Evolutionary conservation across 2,888 invertebrate species (phyloP).

Genomic region (Hetaerina titia): DNA sequence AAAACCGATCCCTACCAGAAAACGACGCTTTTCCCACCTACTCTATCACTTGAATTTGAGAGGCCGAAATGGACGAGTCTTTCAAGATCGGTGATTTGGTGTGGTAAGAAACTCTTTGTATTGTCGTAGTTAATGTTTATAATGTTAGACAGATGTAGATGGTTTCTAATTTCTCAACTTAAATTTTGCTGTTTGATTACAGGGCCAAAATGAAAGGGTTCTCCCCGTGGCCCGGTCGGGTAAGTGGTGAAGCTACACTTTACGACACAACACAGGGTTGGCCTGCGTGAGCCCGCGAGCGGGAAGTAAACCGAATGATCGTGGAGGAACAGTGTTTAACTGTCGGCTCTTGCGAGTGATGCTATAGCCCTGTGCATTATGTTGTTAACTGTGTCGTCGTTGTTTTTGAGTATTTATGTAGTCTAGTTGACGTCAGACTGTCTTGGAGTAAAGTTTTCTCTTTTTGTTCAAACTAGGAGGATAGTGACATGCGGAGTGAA

Average conservation of each 20-base stretch:
- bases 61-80: slow-evolving; percentile 78
- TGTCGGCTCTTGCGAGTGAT: neutral
- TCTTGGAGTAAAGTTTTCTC: neutral
- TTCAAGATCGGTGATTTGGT: slow-evolving; percentile 85
- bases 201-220: slow-evolving; percentile 99
- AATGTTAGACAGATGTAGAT: neutral
- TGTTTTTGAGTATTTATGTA: neutral
- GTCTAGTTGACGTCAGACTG: neutral
- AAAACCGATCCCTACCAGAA: slow-evolving; percentile 24
- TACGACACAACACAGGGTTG: slow-evolving; percentile 58
- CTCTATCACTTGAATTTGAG: slow-evolving; percentile 67
- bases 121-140: neutral
- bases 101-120: slow-evolving; percentile 80
- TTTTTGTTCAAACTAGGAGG: neutral
- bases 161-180: neutral
- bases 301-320: slow-evolving; percentile 60
- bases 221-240: slow-evolving; percentile 98
- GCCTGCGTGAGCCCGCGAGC: slow-evolving; percentile 67
- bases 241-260: slow-evolving; percentile 80
- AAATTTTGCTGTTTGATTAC: slow-evolving; percentile 77
- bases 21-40: slow-evolving; percentile 68
- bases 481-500: neutral
- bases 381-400: neutral
- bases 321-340: neutral
- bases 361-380: neutral